Evolutionary conservation across 2,797 vertebrate genomes (phyloP), one percentile per base, ranked within the genome.

Genomic region (Apogon hyalosoma): DNA sequence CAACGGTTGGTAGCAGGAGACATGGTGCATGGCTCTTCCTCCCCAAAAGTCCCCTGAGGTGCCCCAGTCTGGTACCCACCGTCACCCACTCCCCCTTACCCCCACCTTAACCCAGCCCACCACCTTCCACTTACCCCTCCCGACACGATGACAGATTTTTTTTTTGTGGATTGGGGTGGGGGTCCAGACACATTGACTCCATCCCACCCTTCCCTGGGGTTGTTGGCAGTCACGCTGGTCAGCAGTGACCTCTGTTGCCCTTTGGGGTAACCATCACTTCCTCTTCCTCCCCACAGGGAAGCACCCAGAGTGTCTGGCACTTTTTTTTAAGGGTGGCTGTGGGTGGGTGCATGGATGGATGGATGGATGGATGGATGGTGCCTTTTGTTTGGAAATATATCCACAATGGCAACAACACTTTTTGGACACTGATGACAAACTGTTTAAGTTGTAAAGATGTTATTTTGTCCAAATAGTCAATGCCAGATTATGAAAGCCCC

Each of bases 1-100:
- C 93, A 93, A 93, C 92, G 92, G 93, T 93, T 92, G 92, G 93
- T 92, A 93, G 92, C 92, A 90, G 90, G 90, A 94, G 92, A 93
- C 90, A 88, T 90, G 90, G 91, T 92, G 92, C 92, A 93, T 92
- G 89, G 91, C 86, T 92, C 91, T 93, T 93, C 91, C 93, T 93
- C 90, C 89, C 88, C 83, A 89, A 90, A 92, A 90, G 87, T 93
- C 93, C 93, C 91, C 92, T 61, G 91, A 92, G 92, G 92, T 92
- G 92, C 89, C 92, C 90, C 92, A 92, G 92, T 91, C 93, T 94
- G 93, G 91, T 90, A 92, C 89, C 92, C 92, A 89, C 85, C 89
- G 88, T 86, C 82, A 71, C 81, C 84, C 80, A 62, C 77, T 82
- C 82, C 77, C 76, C 75, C 72, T 64, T 71, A 70, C 79, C 60